Conservation (phyloP, 2,113 vertebrate genomes). For the Epinephelus lanceolatus region DNA sequence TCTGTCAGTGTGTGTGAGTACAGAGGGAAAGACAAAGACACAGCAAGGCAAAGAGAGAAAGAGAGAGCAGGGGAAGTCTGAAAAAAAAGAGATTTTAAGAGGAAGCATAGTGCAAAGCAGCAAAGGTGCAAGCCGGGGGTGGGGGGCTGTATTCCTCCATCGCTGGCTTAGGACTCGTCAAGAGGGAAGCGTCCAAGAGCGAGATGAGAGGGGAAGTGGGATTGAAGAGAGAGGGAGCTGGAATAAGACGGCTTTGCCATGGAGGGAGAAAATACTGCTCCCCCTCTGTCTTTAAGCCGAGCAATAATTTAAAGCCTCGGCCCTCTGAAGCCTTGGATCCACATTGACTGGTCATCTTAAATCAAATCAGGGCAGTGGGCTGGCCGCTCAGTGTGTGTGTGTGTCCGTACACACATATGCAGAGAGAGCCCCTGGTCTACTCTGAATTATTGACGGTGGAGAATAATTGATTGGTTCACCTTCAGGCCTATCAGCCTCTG, state of each 20-base stretch:
- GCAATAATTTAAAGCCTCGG: slow-evolving; percentile 82
- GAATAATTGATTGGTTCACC: slow-evolving; percentile 87
- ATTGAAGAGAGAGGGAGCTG: slow-evolving; percentile 23
- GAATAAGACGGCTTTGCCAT: slow-evolving; percentile 58
- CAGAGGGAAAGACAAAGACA: slow-evolving; percentile 54
- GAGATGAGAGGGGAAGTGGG: slow-evolving; percentile 33
- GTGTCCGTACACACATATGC: slow-evolving; percentile 50
- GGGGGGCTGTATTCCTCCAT: slow-evolving; percentile 23
- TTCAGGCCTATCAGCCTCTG: slow-evolving; percentile 79
- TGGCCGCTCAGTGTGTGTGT: slow-evolving; percentile 29
- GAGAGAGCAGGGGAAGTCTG: not conserved
- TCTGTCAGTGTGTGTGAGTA: slow-evolving; percentile 2
- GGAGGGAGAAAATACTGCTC: slow-evolving; percentile 67
- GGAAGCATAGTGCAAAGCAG: slow-evolving; percentile 6
- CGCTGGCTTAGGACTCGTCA: slow-evolving; percentile 35
- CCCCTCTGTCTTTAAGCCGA: slow-evolving; percentile 74
- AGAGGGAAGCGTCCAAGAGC: slow-evolving; percentile 21
- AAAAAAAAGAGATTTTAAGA: slow-evolving; percentile 22
- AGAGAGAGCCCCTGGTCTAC: slow-evolving; percentile 62
- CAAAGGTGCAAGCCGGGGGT: slow-evolving; percentile 33
- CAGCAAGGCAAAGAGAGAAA: slow-evolving; percentile 20
- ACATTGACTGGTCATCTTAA: slow-evolving; percentile 84
- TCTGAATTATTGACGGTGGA: slow-evolving; percentile 83
- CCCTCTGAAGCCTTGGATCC: slow-evolving; percentile 79
- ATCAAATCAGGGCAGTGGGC: slow-evolving; percentile 81